Conservation (phyloP, 2,797 vertebrate species). For the Bradypus variegatus region DNA sequence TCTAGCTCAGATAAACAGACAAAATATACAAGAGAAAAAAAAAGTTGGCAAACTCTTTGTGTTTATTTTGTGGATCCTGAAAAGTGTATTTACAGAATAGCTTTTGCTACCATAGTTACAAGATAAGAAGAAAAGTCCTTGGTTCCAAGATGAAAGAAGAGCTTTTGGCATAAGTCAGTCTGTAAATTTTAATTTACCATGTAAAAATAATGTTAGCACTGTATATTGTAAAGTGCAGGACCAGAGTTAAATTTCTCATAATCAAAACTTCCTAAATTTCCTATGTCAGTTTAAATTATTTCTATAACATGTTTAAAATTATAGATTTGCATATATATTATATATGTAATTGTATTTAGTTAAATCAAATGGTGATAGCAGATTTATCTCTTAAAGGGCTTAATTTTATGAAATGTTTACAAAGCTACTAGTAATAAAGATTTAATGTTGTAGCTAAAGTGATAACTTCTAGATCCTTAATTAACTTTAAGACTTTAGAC, state of each 20-base stretch:
- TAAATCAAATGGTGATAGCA: neutral
- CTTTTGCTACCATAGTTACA: neutral
- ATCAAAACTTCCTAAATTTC: neutral
- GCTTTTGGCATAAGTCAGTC: neutral
- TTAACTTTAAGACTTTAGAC: neutral
- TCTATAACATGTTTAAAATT: neutral
- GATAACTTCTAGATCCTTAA: neutral
- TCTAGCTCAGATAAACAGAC: neutral
- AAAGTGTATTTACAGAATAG: neutral
- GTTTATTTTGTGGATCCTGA: neutral
- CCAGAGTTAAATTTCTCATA: neutral
- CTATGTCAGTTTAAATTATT: neutral
- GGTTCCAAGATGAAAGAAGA: conserved; percentile 17
- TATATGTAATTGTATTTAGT: neutral
- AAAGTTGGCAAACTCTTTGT: neutral
- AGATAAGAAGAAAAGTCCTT: neutral
- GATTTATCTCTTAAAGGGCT: neutral
- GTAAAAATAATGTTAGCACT: neutral
- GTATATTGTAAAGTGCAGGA: neutral
- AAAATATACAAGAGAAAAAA: neutral
- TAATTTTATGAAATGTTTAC: neutral
- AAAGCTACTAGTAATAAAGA: neutral
- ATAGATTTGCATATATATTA: neutral
- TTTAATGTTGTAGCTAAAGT: neutral
- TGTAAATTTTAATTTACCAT: conserved; percentile 13